Conservation (phyloP, 2,797 vertebrate species). For the Periophthalmus magnuspinnatus region DNA sequence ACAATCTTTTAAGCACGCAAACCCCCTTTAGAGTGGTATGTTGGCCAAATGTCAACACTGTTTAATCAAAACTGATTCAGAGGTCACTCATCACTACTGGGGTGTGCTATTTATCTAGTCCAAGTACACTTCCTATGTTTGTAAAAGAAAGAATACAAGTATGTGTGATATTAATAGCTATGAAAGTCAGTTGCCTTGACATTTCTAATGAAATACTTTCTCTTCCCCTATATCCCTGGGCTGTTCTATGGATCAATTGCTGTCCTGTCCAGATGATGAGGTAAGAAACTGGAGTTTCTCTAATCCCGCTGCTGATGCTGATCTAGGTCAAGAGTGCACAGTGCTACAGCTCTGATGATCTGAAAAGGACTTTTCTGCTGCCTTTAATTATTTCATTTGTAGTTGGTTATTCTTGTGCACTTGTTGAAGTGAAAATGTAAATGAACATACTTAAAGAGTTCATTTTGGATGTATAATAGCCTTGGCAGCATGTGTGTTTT, state of each 20-base stretch:
- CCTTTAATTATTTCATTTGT: slow-evolving; percentile 29
- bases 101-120: not conserved
- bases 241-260: slow-evolving; percentile 23
- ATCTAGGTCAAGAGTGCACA: slow-evolving; percentile 30
- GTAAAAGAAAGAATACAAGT: not conserved
- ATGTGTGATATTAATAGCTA: not conserved
- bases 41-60: slow-evolving; percentile 12
- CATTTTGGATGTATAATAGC: not conserved
- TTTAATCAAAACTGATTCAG: slow-evolving; percentile 17
- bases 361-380: slow-evolving; percentile 31
- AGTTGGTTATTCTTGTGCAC: not conserved
- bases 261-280: slow-evolving; percentile 70
- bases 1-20: slow-evolving; percentile 8
- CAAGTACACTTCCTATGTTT: not conserved
- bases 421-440: not conserved
- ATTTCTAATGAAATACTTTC: slow-evolving; percentile 26
- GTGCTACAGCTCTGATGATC: slow-evolving; percentile 30
- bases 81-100: not conserved
- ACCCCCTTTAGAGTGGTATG: slow-evolving; percentile 3
- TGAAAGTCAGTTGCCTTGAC: not conserved
- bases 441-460: slow-evolving; percentile 7
- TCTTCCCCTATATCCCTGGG: slow-evolving; percentile 38
- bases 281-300: slow-evolving; percentile 62
- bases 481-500: not conserved
- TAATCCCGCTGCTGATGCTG: slow-evolving; percentile 14